Evolutionary conservation across 2,888 invertebrate genomes (phyloP).

Genomic region (Coelinius sp.): DNA sequence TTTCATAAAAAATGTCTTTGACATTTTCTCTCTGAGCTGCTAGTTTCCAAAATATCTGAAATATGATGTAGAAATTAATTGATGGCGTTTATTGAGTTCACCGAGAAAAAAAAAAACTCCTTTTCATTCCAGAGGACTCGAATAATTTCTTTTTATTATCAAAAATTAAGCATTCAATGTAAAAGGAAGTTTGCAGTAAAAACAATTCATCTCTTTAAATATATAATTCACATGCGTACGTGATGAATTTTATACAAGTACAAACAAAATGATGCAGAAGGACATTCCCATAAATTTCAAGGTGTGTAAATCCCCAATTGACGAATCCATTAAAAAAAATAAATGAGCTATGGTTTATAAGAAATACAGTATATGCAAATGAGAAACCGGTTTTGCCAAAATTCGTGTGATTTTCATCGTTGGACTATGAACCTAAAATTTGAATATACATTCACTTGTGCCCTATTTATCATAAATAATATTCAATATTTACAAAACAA

Average conservation of each 20-base stretch:
- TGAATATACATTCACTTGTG: background rate
- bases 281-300: background rate
- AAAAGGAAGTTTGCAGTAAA: background rate
- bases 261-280: background rate
- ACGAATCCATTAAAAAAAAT: background rate
- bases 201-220: background rate
- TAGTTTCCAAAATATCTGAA: too few species aligned
- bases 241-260: background rate
- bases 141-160: too few species aligned
- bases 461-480: background rate
- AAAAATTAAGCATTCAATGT: too few species aligned
- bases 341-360: background rate
- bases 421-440: background rate
- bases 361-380: background rate
- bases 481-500: background rate
- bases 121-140: too few species aligned
- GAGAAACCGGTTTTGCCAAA: background rate
- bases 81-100: too few species aligned
- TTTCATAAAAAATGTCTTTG: too few species aligned
- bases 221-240: conserved; percentile 1
- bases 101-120: too few species aligned
- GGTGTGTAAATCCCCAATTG: background rate
- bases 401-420: background rate
- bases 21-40: too few species aligned
- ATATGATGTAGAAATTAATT: too few species aligned